A percentile compares a stretch with the other conserved stretches of the same genome.
Evolutionary conservation across 2,113 vertebrate species (phyloP).

Genomic region (Ardeotis arabs): DNA sequence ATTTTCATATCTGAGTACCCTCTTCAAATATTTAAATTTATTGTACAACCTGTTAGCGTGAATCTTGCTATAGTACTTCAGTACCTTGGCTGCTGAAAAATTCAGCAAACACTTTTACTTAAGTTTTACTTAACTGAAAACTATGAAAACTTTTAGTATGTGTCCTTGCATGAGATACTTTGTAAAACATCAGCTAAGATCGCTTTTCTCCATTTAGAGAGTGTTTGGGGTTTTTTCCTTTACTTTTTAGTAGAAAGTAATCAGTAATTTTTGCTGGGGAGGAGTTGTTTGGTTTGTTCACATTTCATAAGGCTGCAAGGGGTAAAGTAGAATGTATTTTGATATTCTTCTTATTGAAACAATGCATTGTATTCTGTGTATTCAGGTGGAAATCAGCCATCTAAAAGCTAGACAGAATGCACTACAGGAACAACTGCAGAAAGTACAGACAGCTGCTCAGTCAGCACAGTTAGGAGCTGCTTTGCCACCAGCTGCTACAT

Average conservation of each 20-base stretch:
- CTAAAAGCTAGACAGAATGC: constrained; percentile 91
- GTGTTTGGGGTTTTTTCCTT: neutral
- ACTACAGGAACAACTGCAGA: constrained; percentile 90
- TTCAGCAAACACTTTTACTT: neutral
- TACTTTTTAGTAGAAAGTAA: neutral
- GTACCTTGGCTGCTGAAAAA: neutral
- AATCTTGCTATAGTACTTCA: neutral
- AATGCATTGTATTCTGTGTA: neutral
- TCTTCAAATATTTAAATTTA: neutral
- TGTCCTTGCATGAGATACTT: neutral
- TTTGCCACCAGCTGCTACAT: constrained; percentile 66
- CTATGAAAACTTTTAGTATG: neutral
- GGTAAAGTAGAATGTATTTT: neutral
- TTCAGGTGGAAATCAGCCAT: constrained; percentile 94
- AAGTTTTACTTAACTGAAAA: neutral
- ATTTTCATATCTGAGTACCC: neutral
- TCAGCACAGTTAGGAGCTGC: constrained; percentile 34
- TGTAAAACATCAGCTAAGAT: neutral
- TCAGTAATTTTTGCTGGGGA: neutral
- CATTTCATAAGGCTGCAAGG: neutral
- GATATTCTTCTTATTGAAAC: neutral
- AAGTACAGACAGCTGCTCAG: constrained; percentile 81
- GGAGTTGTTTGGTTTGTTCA: neutral
- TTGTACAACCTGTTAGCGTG: neutral
- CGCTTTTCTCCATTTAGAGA: neutral